Base-by-base conservation (phyloP, 2,888 invertebrate genomes). In the Aphelenchoides bicaudatus region DNA sequence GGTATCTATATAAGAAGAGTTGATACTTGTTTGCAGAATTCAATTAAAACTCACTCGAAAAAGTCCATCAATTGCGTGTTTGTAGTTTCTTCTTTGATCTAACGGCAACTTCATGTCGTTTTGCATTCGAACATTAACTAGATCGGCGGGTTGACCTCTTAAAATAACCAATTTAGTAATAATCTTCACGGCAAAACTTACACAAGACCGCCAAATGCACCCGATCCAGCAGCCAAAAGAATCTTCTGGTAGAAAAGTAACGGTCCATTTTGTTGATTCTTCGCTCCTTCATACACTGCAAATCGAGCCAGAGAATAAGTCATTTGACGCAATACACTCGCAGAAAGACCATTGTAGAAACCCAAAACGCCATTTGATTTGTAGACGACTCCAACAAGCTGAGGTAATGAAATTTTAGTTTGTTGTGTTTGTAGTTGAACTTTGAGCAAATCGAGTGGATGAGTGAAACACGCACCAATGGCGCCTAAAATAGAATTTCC, bases 61-160 rank as follows among this genome's bases (percentile, higher is more conserved):
- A 29, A 96, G 77, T 0, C 96, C 98, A 82, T 98, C 92, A 49
- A 96, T 72, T 0, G 91, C 96, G 82, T 96, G 88, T 78, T 91
- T 92, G 80, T 98, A 98, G 79, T 94, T 94, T 50, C 76, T 60
- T 25, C 76, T 59, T 55, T 77, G 62, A 2, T 59, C 74, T 5
- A 61, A 57, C 27, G 75, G 74, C 39, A 75, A 59, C 63, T 96
- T 98, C 23, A 94, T 86, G 82, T 98, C 98, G 83, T 98, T 98
- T 81, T 98, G 96, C 96, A 98, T 96, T 71, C 98, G 79, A 3
- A 98, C 98, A 83, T 98, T 98, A 52, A 98, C 88, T 84, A 98
- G 86, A 83, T 98, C 98, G 10, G 90, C 92, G 0, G 96, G 96
- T 23, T 93, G 91, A 13, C 81, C 94, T 2, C n/a, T n/a, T n/a